These are phyloP conservation scores for Dryas iulia DNA, from an alignment of 1,140 invertebrate genomes.

Conservation along the genomic window DNA sequence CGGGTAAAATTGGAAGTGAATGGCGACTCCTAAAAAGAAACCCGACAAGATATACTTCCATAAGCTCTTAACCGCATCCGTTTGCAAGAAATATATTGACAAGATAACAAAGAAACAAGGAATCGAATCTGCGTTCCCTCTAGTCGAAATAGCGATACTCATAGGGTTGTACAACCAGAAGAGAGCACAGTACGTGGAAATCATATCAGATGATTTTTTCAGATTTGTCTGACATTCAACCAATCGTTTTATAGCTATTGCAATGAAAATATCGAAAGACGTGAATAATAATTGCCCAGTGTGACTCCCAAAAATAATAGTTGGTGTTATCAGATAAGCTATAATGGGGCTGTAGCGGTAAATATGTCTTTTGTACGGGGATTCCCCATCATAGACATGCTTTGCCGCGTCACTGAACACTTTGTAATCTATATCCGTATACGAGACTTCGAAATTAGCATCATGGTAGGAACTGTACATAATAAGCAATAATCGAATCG, in stretches of 20 bases:
- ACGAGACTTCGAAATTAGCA: constrained; percentile 88
- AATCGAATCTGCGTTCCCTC: constrained; percentile 97
- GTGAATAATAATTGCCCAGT: constrained; percentile 97
- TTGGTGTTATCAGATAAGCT: constrained; percentile 92
- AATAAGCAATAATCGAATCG: constrained; percentile 87
- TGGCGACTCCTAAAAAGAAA: constrained; percentile 89
- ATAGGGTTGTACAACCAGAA: constrained; percentile 98
- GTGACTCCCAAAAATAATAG: constrained; percentile 84
- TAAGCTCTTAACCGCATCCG: constrained; percentile 56
- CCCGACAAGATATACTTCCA: constrained; percentile 83
- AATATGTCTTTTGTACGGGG: constrained; percentile 92
- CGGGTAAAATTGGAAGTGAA: constrained; percentile 97
- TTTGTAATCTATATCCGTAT: constrained; percentile 98
- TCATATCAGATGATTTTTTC: constrained; percentile 38
- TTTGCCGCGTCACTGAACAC: constrained; percentile 97
- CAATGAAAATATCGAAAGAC: constrained; percentile 89
- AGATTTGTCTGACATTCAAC: constrained; percentile 48
- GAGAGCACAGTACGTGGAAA: constrained; percentile 66
- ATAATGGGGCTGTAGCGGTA: constrained; percentile 97
- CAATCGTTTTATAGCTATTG: constrained; percentile 85
- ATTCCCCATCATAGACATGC: constrained; percentile 86
- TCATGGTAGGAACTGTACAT: constrained; percentile 92
- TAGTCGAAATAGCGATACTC: constrained; percentile 93
- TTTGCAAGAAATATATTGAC: constrained; percentile 84
- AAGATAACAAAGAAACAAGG: constrained; percentile 91